Percentiles rank a stretch among this genome's conserved stretches.
These are phyloP conservation scores for Cheilosia vernalis DNA, from an alignment of 2,888 invertebrate species.

Conservation along the genomic window DNA sequence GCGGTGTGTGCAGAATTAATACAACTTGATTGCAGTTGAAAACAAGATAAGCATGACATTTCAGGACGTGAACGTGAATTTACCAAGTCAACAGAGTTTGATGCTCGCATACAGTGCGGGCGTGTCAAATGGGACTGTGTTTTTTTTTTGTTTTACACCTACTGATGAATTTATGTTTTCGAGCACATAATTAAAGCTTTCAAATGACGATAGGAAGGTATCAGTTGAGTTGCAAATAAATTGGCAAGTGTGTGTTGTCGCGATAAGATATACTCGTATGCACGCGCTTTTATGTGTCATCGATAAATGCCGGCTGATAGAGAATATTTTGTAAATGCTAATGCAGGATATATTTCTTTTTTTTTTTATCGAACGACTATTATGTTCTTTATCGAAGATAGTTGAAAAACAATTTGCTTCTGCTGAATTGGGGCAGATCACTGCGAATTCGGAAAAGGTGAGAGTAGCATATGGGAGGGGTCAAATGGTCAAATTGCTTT, in stretches of 20 bases:
- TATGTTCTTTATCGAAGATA: no score
- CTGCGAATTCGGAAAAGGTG: no score
- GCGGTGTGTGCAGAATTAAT: constrained; percentile 37
- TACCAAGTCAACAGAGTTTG: constrained; percentile 22
- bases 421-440: no score
- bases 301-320: constrained; percentile 20
- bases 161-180: background rate
- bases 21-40: constrained; percentile 28
- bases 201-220: background rate
- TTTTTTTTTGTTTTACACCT: background rate
- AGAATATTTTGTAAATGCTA: background rate
- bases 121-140: constrained; percentile 6
- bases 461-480: no score
- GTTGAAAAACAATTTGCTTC: no score
- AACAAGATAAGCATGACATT: constrained; percentile 38
- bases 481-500: no score
- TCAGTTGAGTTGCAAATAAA: constrained; percentile 21
- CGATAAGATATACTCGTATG: constrained; percentile 9
- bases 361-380: no score
- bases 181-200: background rate
- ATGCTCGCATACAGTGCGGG: constrained; percentile 14
- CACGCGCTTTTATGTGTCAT: constrained; percentile 5
- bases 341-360: background rate
- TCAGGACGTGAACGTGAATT: constrained; percentile 28
- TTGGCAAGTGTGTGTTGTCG: constrained; percentile 5